Evolutionary conservation across 2,797 vertebrate genomes (phyloP).

Genomic region (Pagetopsis macropterus): DNA sequence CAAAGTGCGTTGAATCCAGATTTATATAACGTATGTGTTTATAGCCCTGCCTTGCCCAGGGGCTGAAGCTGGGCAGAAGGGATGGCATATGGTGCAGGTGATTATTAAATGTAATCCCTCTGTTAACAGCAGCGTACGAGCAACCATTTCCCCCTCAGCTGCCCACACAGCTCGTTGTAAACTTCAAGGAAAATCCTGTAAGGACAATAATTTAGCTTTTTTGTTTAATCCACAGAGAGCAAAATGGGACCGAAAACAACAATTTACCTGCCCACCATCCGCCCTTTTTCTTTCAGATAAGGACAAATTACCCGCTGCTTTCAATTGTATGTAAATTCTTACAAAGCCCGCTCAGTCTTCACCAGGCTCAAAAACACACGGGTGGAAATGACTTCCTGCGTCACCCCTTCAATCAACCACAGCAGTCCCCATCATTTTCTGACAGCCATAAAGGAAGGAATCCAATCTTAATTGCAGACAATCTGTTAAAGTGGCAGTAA

Average conservation of each 20-base stretch:
- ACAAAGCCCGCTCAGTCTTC: constrained; percentile 3
- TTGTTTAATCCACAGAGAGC: constrained; percentile 18
- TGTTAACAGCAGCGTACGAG: constrained; percentile 12
- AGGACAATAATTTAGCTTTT: constrained; percentile 40
- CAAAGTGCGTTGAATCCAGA: constrained; percentile 21
- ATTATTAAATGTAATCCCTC: constrained; percentile 33
- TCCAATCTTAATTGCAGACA: neutral
- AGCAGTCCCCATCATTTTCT: neutral
- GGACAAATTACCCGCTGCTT: constrained; percentile 24
- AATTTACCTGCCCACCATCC: constrained; percentile 50
- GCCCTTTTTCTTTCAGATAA: constrained; percentile 19
- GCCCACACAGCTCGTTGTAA: constrained; percentile 1
- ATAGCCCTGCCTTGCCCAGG: neutral
- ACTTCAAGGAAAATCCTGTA: constrained; percentile 30
- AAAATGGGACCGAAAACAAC: constrained; percentile 43
- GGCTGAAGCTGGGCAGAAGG: constrained; percentile 45
- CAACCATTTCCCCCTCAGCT: neutral
- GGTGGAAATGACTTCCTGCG: neutral
- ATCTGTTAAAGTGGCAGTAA: neutral
- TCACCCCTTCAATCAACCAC: constrained; percentile 1
- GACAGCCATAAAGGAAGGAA: neutral
- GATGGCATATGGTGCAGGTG: constrained; percentile 39
- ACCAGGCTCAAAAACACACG: constrained; percentile 3
- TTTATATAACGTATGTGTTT: constrained; percentile 24
- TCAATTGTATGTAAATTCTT: constrained; percentile 10